A percentile compares a stretch with the other conserved stretches of the same genome.
phyloP scores from a whole-genome alignment of 2,888 invertebrate species.

The Megastigmus dorsalis region DNA sequence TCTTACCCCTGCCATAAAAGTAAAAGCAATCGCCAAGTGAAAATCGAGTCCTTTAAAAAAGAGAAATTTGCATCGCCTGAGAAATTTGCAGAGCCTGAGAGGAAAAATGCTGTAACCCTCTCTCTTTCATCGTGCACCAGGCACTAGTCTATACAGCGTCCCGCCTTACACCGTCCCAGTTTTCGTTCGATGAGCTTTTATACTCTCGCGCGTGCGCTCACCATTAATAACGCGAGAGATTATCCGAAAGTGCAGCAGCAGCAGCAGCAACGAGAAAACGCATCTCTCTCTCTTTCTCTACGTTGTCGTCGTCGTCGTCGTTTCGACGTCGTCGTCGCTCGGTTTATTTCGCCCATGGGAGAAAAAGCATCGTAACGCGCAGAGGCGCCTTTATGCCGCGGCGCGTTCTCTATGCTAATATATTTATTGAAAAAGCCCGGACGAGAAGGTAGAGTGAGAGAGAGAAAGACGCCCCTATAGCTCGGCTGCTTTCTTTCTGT shows the following conservation, averaged over 20 bases:
- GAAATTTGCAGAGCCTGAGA: too few species aligned
- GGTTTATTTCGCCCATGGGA: constrained; percentile 22
- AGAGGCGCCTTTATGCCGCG: neutral
- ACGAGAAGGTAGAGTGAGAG: neutral
- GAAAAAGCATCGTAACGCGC: constrained; percentile 7
- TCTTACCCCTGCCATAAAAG: too few species aligned
- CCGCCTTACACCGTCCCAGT: constrained; percentile 10
- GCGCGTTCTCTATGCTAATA: constrained; percentile 19
- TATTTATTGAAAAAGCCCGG: constrained; percentile 30
- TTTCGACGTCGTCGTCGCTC: neutral
- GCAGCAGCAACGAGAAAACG: neutral
- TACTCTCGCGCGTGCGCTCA: neutral
- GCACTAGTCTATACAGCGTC: too few species aligned
- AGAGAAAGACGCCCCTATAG: too few species aligned
- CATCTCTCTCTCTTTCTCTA: neutral
- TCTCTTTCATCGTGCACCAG: too few species aligned
- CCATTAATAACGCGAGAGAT: constrained; percentile 22
- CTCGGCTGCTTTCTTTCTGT: neutral
- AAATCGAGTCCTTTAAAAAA: too few species aligned
- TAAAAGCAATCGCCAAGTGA: too few species aligned
- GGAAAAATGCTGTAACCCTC: too few species aligned
- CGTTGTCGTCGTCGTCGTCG: neutral
- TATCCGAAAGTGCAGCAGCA: constrained; percentile 21
- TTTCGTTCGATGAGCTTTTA: constrained; percentile 14
- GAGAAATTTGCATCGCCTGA: too few species aligned